These are phyloP conservation scores for Drosophila lutescens DNA, from an alignment of 2,888 invertebrate genomes.

Conservation along the genomic window DNA sequence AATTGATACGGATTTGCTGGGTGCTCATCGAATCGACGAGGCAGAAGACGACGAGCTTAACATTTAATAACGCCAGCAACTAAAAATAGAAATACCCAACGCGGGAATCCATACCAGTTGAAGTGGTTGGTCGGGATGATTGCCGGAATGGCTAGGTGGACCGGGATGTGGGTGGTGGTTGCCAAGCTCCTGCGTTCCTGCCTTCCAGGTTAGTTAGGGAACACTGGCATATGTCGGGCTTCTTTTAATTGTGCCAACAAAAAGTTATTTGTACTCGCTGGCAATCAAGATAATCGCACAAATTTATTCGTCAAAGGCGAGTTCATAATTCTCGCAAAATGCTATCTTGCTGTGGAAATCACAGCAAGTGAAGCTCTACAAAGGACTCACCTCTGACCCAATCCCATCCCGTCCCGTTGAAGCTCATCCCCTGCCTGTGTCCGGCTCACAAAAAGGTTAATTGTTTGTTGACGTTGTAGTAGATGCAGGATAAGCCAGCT, in stretches of 20 bases:
- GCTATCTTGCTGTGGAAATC: constrained; percentile 49
- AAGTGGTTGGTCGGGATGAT: constrained; percentile 17
- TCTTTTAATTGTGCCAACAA: constrained; percentile 77
- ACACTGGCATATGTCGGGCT: constrained; percentile 77
- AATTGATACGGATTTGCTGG: constrained; percentile 76
- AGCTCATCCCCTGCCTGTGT: constrained; percentile 22
- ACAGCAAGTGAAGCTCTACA: constrained; percentile 46
- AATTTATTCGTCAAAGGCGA: constrained; percentile 43
- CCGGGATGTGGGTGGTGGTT: constrained; percentile 7
- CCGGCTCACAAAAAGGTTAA: constrained; percentile 62
- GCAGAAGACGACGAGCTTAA: constrained; percentile 61
- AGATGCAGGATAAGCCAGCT: constrained; percentile 57
- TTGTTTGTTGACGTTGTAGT: constrained; percentile 58
- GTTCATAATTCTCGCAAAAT: constrained; percentile 33
- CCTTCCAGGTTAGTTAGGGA: constrained; percentile 44
- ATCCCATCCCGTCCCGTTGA: constrained; percentile 32
- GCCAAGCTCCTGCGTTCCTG: background rate
- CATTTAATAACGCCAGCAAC: constrained; percentile 69
- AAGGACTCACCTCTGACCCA: constrained; percentile 26
- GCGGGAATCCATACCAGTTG: constrained; percentile 53
- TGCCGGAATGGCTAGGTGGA: constrained; percentile 5
- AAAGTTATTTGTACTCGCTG: constrained; percentile 35
- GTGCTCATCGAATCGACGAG: constrained; percentile 67
- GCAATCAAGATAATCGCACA: constrained; percentile 40
- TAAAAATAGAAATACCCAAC: constrained; percentile 43